phyloP scores from a whole-genome alignment of 1,140 invertebrate species.

The Pinna nobilis region DNA sequence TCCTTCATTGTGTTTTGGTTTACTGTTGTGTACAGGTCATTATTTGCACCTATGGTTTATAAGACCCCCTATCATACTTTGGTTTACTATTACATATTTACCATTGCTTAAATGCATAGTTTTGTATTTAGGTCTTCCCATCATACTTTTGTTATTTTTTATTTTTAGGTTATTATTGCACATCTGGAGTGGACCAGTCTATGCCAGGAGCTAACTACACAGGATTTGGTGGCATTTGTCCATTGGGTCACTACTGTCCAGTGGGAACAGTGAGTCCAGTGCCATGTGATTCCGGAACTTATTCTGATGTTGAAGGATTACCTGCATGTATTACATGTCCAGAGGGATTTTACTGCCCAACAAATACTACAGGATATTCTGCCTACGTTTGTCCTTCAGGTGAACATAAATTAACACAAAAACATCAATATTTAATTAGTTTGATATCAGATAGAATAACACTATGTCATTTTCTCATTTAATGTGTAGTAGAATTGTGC shows the following conservation, averaged over 20 bases:
- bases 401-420: slow-evolving; percentile 29
- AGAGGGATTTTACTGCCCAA: slow-evolving; percentile 63
- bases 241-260: slow-evolving; percentile 68
- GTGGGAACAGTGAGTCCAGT: slow-evolving; percentile 51
- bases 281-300: slow-evolving; percentile 63
- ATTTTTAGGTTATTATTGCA: slow-evolving; percentile 66
- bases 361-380: slow-evolving; percentile 55
- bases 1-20: no score
- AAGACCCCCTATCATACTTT: no score
- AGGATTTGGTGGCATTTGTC: slow-evolving; percentile 69
- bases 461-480: no score
- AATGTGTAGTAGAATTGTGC: no score
- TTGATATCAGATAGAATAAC: no score
- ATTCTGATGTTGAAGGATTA: slow-evolving; percentile 59
- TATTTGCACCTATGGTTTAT: no score
- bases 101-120: no score
- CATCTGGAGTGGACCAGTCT: slow-evolving; percentile 66
- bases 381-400: slow-evolving; percentile 58
- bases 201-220: slow-evolving; percentile 59
- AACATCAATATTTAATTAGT: no score
- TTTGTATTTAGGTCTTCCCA: no score
- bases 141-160: slow-evolving; percentile 5
- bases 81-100: no score
- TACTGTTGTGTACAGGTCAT: no score
- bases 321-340: slow-evolving; percentile 60